Percentiles rank a stretch among this genome's conserved stretches.
Conservation (phyloP, 53 echinoderm and acorn worm species). For the Zoroaster sp. region DNA sequence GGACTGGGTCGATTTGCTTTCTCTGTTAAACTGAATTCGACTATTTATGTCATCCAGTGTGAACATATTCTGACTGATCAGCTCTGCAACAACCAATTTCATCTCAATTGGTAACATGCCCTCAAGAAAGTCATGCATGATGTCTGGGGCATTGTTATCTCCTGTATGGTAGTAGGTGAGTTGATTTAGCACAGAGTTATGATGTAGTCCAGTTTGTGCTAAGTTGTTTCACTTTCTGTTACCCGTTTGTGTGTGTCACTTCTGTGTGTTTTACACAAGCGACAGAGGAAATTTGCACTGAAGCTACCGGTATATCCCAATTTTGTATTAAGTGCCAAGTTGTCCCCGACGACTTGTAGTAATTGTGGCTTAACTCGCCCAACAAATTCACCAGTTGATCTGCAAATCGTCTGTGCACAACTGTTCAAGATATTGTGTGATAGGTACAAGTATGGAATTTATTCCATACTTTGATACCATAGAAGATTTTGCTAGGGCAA, state of each 20-base stretch:
- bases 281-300: conserved; percentile 19
- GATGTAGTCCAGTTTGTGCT: conserved; percentile 42
- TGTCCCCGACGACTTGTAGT: conserved; percentile 45
- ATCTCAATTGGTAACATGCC: conserved; percentile 58
- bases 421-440: neutral
- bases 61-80: conserved; percentile 17
- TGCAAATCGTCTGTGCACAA: neutral
- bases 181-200: conserved; percentile 24
- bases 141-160: conserved; percentile 37
- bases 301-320: conserved; percentile 16
- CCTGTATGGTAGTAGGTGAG: conserved; percentile 44
- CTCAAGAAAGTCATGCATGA: conserved; percentile 72
- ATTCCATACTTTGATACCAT: no score
- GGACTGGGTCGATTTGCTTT: conserved; percentile 47
- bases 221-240: neutral
- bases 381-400: conserved; percentile 15
- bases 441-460: neutral
- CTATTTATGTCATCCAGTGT: conserved; percentile 45
- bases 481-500: no score
- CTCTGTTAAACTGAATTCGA: conserved; percentile 30
- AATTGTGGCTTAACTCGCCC: conserved; percentile 13
- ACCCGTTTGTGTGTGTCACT: neutral
- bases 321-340: conserved; percentile 9
- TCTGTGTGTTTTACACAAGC: conserved; percentile 13
- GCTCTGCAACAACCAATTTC: conserved; percentile 43